phyloP scores from a whole-genome alignment of 2,113 vertebrate species.

The Nesogale talazaci region DNA sequence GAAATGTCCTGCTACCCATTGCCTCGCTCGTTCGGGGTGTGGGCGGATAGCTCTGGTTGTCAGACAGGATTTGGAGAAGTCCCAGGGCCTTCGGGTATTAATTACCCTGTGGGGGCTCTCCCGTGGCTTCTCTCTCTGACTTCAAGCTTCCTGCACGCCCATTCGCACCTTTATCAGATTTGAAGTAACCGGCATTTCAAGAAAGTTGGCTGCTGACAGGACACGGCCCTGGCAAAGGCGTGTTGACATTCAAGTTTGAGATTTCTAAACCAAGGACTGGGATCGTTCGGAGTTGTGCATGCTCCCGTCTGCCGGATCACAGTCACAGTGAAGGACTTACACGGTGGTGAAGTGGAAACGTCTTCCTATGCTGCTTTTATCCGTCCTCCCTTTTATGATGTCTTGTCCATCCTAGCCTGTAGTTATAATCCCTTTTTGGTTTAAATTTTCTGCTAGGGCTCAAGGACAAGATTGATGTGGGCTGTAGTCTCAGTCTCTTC shows the following conservation, averaged over 20 bases:
- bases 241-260: neutral
- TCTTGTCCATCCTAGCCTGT: no score
- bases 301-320: neutral
- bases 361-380: neutral
- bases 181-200: slow-evolving; percentile 13
- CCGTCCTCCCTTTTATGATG: neutral
- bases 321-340: neutral
- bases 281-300: neutral
- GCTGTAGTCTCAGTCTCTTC: no score
- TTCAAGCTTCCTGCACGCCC: slow-evolving; percentile 14
- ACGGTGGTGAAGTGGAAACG: no score
- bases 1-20: neutral
- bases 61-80: neutral
- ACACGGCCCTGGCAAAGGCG: neutral
- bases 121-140: neutral
- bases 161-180: neutral
- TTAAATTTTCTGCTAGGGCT: no score
- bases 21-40: neutral
- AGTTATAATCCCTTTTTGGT: no score
- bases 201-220: neutral
- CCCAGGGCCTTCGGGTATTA: neutral
- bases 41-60: neutral
- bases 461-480: no score
- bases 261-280: slow-evolving; percentile 8
- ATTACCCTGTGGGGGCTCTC: slow-evolving; percentile 29